Conservation (phyloP, 1,140 invertebrate genomes). For the Apolygus lucorum region DNA sequence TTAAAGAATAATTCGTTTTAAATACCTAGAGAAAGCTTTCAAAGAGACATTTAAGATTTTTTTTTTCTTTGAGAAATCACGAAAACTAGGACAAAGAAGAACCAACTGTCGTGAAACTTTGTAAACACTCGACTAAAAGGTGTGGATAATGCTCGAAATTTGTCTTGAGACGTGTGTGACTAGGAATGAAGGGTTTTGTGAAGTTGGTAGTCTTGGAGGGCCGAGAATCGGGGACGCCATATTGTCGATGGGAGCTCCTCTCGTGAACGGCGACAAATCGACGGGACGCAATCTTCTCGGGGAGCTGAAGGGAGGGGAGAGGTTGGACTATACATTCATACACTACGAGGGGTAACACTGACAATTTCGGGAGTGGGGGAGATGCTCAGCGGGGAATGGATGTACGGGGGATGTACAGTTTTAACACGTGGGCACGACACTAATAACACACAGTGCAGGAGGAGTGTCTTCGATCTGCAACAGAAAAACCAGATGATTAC, state of each 20-base stretch:
- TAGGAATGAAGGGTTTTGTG: neutral
- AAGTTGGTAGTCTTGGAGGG: neutral
- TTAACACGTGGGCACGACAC: neutral
- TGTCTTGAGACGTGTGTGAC: neutral
- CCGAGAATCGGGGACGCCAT: no score
- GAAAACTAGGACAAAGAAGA: neutral
- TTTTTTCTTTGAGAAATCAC: no score
- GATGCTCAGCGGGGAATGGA: no score
- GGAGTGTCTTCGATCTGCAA: neutral
- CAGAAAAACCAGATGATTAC: neutral
- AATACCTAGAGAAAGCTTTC: no score
- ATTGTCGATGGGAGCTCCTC: neutral
- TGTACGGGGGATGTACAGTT: neutral
- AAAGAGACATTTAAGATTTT: no score
- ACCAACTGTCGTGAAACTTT: no score
- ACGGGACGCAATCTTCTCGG: neutral
- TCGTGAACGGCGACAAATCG: neutral
- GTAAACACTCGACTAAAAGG: no score
- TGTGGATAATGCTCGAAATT: no score
- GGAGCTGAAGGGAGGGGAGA: neutral
- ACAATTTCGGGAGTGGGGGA: neutral
- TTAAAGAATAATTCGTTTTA: no score
- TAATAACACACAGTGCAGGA: neutral
- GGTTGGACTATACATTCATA: neutral
- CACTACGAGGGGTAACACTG: neutral